Percentiles rank a stretch among this genome's conserved stretches.
These are phyloP conservation scores for Anneissia japonica DNA, from an alignment of 35 echinoderm and acorn worm genomes.

Conservation along the genomic window DNA sequence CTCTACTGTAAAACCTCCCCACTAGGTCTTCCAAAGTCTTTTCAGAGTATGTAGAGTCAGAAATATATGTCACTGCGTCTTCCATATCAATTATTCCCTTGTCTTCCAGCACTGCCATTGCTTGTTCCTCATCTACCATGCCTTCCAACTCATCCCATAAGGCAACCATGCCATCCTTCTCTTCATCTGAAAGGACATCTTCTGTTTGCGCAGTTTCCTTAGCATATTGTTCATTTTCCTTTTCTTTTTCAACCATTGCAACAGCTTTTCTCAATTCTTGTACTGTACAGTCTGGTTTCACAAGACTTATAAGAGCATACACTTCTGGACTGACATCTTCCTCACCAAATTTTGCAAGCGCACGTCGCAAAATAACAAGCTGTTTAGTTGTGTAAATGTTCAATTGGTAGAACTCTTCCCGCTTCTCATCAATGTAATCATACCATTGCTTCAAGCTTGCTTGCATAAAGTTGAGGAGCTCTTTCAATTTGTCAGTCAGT, in stretches of 20 bases:
- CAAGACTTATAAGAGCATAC: not conserved
- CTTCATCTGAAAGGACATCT: not conserved
- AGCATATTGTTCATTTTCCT: not conserved
- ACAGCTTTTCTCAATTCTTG: constrained; percentile 15
- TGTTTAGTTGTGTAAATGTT: constrained; percentile 27
- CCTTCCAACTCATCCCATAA: not conserved
- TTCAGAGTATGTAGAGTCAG: not conserved
- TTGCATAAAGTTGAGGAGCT: constrained; percentile 5
- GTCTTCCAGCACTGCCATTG: not conserved
- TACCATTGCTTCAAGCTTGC: constrained; percentile 10
- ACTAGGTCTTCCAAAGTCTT: not conserved
- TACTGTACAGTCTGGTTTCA: not conserved
- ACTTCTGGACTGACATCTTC: not conserved
- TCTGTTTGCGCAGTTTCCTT: not conserved
- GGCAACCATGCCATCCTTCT: not conserved
- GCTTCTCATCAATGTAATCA: constrained; percentile 10
- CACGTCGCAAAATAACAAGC: constrained; percentile 7
- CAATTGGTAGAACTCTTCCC: constrained; percentile 14
- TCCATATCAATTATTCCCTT: not conserved
- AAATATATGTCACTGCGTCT: not conserved
- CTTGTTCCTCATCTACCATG: not conserved
- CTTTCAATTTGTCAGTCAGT: not conserved
- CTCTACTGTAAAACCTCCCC: not conserved
- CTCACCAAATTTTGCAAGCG: not conserved
- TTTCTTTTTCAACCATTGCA: not conserved